Evolutionary conservation across 30 jellyfish, hydroid and myxozoan species (phyloP), one percentile per base, ranked within the genome.

Genomic region (Chrysaora quinquecirrha): DNA sequence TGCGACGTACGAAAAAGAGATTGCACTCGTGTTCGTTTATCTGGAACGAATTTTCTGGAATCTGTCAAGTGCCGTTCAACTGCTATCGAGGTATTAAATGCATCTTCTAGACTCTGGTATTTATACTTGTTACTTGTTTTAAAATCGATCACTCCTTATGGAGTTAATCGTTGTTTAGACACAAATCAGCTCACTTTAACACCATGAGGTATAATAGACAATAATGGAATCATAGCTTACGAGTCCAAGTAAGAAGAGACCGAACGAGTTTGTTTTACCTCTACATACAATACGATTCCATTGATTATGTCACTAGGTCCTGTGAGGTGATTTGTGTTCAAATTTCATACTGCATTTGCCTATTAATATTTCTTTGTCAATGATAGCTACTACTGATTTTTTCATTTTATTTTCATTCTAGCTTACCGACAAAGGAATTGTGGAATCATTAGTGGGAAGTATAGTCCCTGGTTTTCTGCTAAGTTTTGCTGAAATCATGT

Each of bases 1-100:
- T 91, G 98, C 52, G 98, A 91, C 43, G 32, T 91, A 34, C 58
- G 96, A 56, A 73, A 73, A 30, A 74, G 91, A 78, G 98, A 85
- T 23, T 91, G 98, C 84, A 54, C 71, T 31, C 75, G 92, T 18
- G 61, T 87, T 0, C 62, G 98, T 27, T 92, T 91, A 9, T 34
- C 84, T 48, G 98, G 98, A 14, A 30, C 43, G 19, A 76, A 91
- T 64, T 91, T 91, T 66, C n/a, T 91, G 31, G 96, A 91, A 30
- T 62, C 92, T 0, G 86, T 60, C 58, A 56, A 80, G 12, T 80
- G n/a, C n/a, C n/a, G n/a, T n/a, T n/a, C n/a, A n/a, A n/a, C n/a
- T n/a, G n/a, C n/a, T n/a, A n/a, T n/a, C n/a, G n/a, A n/a, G n/a
- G n/a, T n/a, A n/a, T n/a, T n/a, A n/a, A n/a, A n/a, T n/a, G n/a